Percentiles rank a stretch among this genome's conserved stretches.
These are phyloP conservation scores for Lamellibrachia satsuma DNA, from an alignment of 2,888 invertebrate species.

Conservation along the genomic window DNA sequence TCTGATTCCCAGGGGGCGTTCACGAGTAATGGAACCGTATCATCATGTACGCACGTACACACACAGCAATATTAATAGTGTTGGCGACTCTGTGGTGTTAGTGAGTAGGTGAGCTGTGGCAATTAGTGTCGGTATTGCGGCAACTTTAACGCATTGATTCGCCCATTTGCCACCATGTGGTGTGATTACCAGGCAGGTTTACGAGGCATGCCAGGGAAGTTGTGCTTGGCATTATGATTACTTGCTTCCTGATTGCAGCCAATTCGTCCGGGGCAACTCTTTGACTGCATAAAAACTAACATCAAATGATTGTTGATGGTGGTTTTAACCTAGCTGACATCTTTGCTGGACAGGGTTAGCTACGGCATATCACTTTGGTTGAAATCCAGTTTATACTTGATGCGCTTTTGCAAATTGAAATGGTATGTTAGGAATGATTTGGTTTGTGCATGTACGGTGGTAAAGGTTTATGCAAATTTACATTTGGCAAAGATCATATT, in stretches of 20 bases:
- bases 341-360: neutral
- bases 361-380: neutral
- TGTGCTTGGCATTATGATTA: neutral
- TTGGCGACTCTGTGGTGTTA: neutral
- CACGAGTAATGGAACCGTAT: neutral
- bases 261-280: neutral
- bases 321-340: neutral
- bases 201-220: neutral
- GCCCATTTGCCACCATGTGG: neutral
- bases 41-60: neutral
- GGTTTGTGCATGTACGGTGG: too few relatives aligned
- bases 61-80: neutral
- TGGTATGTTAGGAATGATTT: too few relatives aligned
- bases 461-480: too few relatives aligned
- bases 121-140: neutral
- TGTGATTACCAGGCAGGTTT: neutral
- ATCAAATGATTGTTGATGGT: neutral
- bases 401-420: too few relatives aligned
- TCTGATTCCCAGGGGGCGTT: neutral
- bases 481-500: too few relatives aligned
- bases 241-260: neutral
- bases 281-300: neutral
- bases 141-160: neutral
- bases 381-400: too few relatives aligned
- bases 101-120: neutral